Conservation (phyloP, 2,888 invertebrate species). For the Lysandra coridon region DNA sequence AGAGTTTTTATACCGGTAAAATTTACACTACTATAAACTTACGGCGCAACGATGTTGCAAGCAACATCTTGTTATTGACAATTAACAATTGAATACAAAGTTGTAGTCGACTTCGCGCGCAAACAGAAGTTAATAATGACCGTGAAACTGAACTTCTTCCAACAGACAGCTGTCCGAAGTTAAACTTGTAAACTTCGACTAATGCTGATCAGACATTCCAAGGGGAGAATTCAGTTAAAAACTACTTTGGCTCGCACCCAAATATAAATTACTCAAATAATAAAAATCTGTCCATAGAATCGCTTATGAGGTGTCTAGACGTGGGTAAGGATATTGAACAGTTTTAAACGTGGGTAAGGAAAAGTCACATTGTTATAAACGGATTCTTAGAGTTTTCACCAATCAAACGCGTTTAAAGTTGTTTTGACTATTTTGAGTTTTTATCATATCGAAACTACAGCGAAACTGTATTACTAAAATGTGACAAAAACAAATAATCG, state of each 20-base stretch:
- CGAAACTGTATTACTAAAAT: too few relatives aligned
- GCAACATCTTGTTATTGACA: not conserved
- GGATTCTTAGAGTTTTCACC: too few relatives aligned
- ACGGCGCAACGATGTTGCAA: not conserved
- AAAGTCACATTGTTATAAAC: too few relatives aligned
- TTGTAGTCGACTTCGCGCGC: not conserved
- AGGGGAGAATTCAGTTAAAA: conserved; percentile 10
- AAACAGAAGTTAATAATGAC: not conserved
- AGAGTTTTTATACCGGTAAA: too few relatives aligned
- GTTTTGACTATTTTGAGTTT: too few relatives aligned
- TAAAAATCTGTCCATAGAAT: not conserved
- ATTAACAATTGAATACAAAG: not conserved
- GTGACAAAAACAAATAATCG: too few relatives aligned
- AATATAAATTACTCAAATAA: conserved; percentile 15
- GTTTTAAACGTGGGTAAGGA: too few relatives aligned
- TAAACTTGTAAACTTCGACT: conserved; percentile 16
- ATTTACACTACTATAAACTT: too few relatives aligned
- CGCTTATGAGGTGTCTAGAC: conserved; percentile 17
- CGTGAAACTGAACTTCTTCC: conserved; percentile 7
- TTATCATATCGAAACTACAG: too few relatives aligned
- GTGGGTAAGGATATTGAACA: not conserved
- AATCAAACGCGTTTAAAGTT: too few relatives aligned
- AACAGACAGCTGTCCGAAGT: conserved; percentile 15
- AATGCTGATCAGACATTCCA: conserved; percentile 1
- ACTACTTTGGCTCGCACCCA: conserved; percentile 13